Evolutionary conservation across 2,888 invertebrate species (phyloP).

Genomic region (Sesamia inferens): DNA sequence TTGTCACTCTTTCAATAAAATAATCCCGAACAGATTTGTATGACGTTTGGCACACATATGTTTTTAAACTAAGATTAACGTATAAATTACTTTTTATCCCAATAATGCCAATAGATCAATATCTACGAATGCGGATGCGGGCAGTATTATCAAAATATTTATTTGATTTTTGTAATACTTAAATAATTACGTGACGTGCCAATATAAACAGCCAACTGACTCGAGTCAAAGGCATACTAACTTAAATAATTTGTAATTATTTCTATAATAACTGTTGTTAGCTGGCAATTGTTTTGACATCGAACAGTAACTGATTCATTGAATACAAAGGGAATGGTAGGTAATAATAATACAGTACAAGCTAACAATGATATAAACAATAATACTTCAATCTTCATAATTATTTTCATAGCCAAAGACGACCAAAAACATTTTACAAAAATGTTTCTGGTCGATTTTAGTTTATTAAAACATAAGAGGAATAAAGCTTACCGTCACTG

Average conservation of each 20-base stretch:
- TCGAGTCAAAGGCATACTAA: neutral
- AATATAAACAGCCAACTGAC: conserved; percentile 1
- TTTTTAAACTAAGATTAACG: too few species aligned
- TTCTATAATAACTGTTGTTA: conserved; percentile 5
- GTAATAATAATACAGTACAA: conserved; percentile 25
- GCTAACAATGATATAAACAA: conserved; percentile 22
- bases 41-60: too few species aligned
- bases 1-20: neutral
- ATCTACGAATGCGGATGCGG: too few species aligned
- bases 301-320: conserved; percentile 41
- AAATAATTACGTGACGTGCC: too few species aligned
- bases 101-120: too few species aligned
- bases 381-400: conserved; percentile 10
- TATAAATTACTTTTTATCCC: too few species aligned
- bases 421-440: neutral
- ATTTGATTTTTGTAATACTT: too few species aligned
- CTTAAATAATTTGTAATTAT: conserved; percentile 1
- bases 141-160: neutral
- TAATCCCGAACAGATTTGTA: too few species aligned
- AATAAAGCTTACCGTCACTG: conserved; percentile 59
- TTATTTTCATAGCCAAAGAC: neutral
- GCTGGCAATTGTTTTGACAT: conserved; percentile 30
- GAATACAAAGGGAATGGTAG: conserved; percentile 16
- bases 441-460: too few species aligned
- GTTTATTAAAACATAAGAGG: neutral